Evolutionary conservation across 2,888 invertebrate species (phyloP).

Genomic region (Phortica okadai): DNA sequence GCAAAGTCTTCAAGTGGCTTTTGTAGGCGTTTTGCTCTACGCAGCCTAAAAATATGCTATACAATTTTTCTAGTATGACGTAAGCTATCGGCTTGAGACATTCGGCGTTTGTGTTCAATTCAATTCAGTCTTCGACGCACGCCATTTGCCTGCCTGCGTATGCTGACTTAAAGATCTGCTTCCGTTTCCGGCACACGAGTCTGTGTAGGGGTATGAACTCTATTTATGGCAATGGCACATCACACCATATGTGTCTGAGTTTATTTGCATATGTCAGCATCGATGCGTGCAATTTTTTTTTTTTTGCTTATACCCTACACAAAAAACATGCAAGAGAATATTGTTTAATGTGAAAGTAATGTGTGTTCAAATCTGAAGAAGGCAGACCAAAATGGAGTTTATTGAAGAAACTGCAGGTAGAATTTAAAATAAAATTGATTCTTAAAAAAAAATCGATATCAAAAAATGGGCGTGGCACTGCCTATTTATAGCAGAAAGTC

Average conservation of each 20-base stretch:
- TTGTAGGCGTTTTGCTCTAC: not conserved
- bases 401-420: too few species aligned
- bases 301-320: not conserved
- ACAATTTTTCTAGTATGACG: not conserved
- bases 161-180: not conserved
- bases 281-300: slow-evolving; percentile 43
- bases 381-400: too few species aligned
- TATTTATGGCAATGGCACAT: not conserved
- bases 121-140: not conserved
- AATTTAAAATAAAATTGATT: too few species aligned
- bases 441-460: too few species aligned
- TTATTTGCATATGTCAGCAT: slow-evolving; percentile 64
- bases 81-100: not conserved
- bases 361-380: too few species aligned
- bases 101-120: not conserved
- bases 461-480: too few species aligned
- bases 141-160: not conserved
- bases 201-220: not conserved
- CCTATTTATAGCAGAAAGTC: too few species aligned
- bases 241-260: slow-evolving; percentile 29
- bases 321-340: not conserved
- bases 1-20: too few species aligned
- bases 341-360: too few species aligned
- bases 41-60: not conserved
- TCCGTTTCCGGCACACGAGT: not conserved